These are phyloP conservation scores for Ommatoiulus sabulosus DNA, from an alignment of 2,888 invertebrate genomes.

Conservation along the genomic window DNA sequence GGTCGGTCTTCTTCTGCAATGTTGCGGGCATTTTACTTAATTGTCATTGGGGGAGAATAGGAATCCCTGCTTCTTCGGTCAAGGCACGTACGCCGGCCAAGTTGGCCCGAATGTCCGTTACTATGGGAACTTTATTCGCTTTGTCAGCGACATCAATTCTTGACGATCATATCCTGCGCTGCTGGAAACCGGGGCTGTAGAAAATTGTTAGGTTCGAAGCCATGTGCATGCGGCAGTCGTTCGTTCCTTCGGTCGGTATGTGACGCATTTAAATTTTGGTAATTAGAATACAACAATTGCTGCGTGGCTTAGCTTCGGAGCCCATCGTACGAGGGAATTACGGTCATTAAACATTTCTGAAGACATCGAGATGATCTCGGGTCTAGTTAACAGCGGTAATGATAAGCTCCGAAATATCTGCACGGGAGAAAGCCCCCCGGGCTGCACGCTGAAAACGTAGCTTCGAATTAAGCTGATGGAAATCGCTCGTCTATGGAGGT, in stretches of 20 bases:
- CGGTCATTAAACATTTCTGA: conserved; percentile 27
- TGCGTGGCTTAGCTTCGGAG: conserved; percentile 18
- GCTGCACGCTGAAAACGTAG: neutral
- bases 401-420: neutral
- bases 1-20: neutral
- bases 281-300: conserved; percentile 34
- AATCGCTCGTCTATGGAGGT: neutral
- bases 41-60: conserved; percentile 31
- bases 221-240: neutral
- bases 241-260: neutral
- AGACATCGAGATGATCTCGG: conserved; percentile 27
- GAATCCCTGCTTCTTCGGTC: conserved; percentile 27
- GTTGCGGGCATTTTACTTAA: conserved; percentile 17
- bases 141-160: conserved; percentile 19
- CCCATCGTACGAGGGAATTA: conserved; percentile 29
- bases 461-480: conserved; percentile 5
- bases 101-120: conserved; percentile 27
- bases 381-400: conserved; percentile 11
- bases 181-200: neutral
- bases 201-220: neutral
- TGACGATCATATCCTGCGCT: conserved; percentile 7
- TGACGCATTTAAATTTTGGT: conserved; percentile 34
- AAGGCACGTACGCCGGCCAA: conserved; percentile 23
- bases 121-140: conserved; percentile 28
- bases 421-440: neutral